phyloP scores from a whole-genome alignment of 2,888 invertebrate species.

The Bhutanitis thaidina region DNA sequence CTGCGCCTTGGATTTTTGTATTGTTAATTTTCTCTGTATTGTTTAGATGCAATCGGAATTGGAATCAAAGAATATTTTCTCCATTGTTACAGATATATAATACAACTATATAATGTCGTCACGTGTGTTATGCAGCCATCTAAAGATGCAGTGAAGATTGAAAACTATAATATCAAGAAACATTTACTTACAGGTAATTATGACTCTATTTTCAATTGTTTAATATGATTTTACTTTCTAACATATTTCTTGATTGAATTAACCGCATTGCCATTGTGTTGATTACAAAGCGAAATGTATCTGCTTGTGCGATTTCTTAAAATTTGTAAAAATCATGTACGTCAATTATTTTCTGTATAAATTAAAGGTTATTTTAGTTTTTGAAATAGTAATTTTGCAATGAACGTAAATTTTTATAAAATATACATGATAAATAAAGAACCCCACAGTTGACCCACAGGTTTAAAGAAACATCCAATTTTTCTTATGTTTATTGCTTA shows the following conservation, averaged over 20 bases:
- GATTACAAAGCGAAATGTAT: neutral
- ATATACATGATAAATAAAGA: too few relatives aligned
- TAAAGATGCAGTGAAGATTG: neutral
- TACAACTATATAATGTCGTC: neutral
- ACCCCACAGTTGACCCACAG: too few relatives aligned
- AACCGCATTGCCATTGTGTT: neutral
- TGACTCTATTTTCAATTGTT: neutral
- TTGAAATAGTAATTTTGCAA: too few relatives aligned
- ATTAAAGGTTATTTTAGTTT: too few relatives aligned
- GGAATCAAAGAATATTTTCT: conserved; percentile 37
- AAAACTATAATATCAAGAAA: neutral
- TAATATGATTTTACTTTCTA: neutral
- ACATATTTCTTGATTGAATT: neutral
- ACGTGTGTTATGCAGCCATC: neutral
- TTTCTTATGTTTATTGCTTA: too few relatives aligned
- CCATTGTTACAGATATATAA: conserved; percentile 39
- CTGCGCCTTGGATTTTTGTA: conserved; percentile 29
- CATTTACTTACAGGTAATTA: conserved; percentile 3
- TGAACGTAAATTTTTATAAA: too few relatives aligned
- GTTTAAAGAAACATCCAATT: too few relatives aligned
- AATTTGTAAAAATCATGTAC: too few relatives aligned
- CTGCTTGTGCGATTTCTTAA: neutral
- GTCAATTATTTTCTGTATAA: too few relatives aligned
- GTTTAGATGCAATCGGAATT: conserved; percentile 17
- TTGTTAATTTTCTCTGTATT: conserved; percentile 8